phyloP scores from a whole-genome alignment of 2,113 vertebrate species.

The Odocoileus hemionus region DNA sequence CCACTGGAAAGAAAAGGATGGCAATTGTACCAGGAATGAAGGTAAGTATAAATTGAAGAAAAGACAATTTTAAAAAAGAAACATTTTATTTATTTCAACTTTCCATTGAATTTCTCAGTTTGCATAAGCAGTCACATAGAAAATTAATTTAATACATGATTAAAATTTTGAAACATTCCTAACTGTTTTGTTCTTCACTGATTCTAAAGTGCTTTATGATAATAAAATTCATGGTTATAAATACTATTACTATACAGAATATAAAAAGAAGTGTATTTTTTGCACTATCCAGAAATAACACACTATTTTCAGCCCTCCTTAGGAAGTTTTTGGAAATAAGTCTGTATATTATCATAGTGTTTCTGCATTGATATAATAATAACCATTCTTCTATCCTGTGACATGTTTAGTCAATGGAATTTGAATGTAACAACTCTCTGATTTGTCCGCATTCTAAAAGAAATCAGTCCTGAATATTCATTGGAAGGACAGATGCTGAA shows the following conservation, averaged over 20 bases:
- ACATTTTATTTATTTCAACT: background rate
- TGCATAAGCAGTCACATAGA: background rate
- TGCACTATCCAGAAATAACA: background rate
- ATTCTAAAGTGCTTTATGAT: background rate
- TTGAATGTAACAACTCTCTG: background rate
- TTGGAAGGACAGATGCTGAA: background rate
- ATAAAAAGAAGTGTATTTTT: background rate
- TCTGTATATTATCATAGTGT: background rate
- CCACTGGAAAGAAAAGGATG: background rate
- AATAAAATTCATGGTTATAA: background rate
- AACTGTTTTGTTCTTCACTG: background rate
- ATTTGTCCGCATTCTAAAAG: background rate
- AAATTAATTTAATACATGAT: conserved; percentile 29
- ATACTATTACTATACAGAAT: background rate
- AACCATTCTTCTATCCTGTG: background rate
- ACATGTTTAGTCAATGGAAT: background rate
- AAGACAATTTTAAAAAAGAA: background rate
- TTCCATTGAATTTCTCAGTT: background rate
- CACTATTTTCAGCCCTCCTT: background rate
- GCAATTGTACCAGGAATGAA: background rate
- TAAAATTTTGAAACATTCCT: conserved; percentile 12
- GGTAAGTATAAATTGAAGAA: background rate
- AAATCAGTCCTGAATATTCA: background rate
- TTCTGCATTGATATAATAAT: background rate
- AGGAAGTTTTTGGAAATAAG: background rate